Percentiles rank a stretch among this genome's conserved stretches.
phyloP scores from a whole-genome alignment of 2,113 vertebrate genomes.

The Gulo gulo region DNA sequence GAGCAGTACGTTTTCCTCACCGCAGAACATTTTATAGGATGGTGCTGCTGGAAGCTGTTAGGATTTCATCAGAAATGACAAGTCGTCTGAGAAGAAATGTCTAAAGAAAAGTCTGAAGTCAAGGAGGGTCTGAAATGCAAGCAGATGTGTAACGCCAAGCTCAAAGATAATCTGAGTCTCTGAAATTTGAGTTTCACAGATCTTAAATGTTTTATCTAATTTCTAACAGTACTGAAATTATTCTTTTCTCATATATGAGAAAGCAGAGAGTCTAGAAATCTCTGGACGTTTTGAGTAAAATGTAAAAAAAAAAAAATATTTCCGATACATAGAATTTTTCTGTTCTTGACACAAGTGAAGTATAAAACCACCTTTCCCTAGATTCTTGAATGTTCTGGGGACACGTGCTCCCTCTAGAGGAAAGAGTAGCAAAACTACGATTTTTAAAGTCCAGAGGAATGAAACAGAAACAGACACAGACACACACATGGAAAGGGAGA shows the following conservation, averaged over 20 bases:
- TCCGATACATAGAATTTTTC: background rate
- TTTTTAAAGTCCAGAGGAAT: background rate
- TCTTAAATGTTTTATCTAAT: background rate
- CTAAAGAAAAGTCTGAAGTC: background rate
- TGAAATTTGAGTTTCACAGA: background rate
- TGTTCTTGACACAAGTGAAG: background rate
- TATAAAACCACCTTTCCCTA: background rate
- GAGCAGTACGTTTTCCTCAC: background rate
- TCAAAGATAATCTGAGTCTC: background rate
- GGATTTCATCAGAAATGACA: background rate
- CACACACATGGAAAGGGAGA: background rate
- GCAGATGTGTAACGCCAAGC: background rate
- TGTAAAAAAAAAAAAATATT: slow-evolving; percentile 25
- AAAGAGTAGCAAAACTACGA: background rate
- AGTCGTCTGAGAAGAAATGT: background rate
- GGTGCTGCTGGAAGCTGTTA: background rate
- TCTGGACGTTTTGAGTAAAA: background rate
- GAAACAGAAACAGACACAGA: background rate
- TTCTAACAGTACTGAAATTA: background rate
- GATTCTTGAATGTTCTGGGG: background rate
- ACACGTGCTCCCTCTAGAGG: slow-evolving; percentile 51
- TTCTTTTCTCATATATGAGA: background rate
- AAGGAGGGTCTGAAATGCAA: background rate
- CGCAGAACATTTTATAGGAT: background rate
- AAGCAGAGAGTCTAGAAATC: background rate